Percentiles rank a stretch among this genome's conserved stretches.
These are phyloP conservation scores for Anarsia innoxiella DNA, from an alignment of 2,888 invertebrate genomes.

Conservation along the genomic window DNA sequence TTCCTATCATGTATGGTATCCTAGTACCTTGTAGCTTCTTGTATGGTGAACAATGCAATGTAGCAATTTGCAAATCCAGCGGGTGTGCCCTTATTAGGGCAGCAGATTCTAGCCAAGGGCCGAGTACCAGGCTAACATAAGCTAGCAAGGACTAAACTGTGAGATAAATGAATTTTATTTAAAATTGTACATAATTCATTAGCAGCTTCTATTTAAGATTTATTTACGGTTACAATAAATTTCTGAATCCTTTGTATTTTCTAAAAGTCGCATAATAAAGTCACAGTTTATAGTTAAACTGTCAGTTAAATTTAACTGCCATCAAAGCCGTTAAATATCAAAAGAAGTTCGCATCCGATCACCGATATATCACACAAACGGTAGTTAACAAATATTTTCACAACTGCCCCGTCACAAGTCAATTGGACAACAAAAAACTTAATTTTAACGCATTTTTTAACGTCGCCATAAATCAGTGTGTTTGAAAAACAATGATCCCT, in stretches of 20 bases:
- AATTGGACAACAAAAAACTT: conserved; percentile 26
- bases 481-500: conserved; percentile 69
- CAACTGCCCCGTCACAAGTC: conserved; percentile 32
- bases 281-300: neutral
- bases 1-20: conserved; percentile 20
- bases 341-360: conserved; percentile 20
- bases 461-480: conserved; percentile 54
- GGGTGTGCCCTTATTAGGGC: conserved; percentile 52
- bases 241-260: too few relatives aligned
- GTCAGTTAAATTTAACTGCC: too few relatives aligned
- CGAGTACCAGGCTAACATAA: too few relatives aligned
- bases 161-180: too few relatives aligned
- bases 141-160: too few relatives aligned
- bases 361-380: conserved; percentile 40
- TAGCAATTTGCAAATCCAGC: conserved; percentile 68
- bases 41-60: conserved; percentile 61
- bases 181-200: too few relatives aligned
- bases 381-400: conserved; percentile 55
- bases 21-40: conserved; percentile 27
- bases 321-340: conserved; percentile 21
- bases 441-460: conserved; percentile 29
- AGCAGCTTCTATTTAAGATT: too few relatives aligned
- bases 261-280: neutral
- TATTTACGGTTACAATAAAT: too few relatives aligned
- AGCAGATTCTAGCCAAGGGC: too few relatives aligned